Evolutionary conservation across 2,797 vertebrate genomes (phyloP), one percentile per base, ranked within the genome.

Genomic region (Diplodus sargus): DNA sequence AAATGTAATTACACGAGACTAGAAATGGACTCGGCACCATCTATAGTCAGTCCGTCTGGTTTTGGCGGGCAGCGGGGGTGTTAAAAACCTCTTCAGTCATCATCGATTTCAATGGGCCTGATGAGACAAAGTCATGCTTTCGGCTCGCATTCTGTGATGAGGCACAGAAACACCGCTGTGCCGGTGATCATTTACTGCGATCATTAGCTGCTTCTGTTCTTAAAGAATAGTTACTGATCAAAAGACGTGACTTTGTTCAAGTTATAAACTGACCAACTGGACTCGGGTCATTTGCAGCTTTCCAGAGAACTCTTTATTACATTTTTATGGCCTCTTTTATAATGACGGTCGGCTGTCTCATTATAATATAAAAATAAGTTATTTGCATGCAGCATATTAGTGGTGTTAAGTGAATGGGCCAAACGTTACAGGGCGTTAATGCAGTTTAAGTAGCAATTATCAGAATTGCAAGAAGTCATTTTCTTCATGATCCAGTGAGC

Each of bases 31-130:
- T 70, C n/a, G 14, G 6, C 20, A 64, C n/a, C 48, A 8, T 74
- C 61, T 73, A 25, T 69, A 71, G 57, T 78, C 61, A 42, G 48
- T 15, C 20, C 28, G 13, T 63, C 25, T 61, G 20, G 15, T 80
- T 53, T 84, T 34, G 65, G 45, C 30, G n/a, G 53, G 34, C 49
- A 45, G n/a, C 2, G 25, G 65, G n/a, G 8, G 30, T 2, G 39
- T 57, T 42, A 76, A 34, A 43, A 43, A 22, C n/a, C 45, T 75
- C 63, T 74, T 81, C 81, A 82, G 68, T 84, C 60, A 23, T 17
- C 53, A 85, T 67, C 78, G 76, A 90, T 74, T 85, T 76, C 52
- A 79, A 78, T 53, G 8, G 63, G 39, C 69, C 51, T 64, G 63
- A 89, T 83, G 64, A 82, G 66, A 39, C 17, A 5, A 64, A 85